These are phyloP conservation scores for Siphlonurus alternatus DNA, from an alignment of 2,888 invertebrate species.

Conservation along the genomic window DNA sequence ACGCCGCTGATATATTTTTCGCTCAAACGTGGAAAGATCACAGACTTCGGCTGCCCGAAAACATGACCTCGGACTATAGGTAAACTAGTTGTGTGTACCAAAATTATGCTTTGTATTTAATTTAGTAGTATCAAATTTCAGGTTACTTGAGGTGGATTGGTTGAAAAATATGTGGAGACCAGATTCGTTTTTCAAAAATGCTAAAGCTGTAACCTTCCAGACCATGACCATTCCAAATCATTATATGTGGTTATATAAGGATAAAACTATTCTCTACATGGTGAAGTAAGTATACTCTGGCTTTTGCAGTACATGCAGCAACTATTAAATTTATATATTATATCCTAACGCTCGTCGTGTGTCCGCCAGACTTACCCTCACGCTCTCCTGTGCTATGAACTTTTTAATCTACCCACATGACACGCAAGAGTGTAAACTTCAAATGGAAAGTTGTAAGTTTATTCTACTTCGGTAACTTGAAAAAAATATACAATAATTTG, in stretches of 20 bases:
- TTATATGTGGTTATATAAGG: conserved; percentile 80
- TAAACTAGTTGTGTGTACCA: too few species aligned
- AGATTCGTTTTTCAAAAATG: conserved; percentile 87
- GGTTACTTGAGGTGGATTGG: conserved; percentile 76
- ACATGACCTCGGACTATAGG: conserved; percentile 85
- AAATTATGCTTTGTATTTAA: not conserved
- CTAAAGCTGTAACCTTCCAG: conserved; percentile 83
- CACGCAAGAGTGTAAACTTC: conserved; percentile 82
- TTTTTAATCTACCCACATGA: conserved; percentile 89
- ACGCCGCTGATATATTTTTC: conserved; percentile 82
- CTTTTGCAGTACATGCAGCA: not conserved
- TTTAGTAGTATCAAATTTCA: conserved; percentile 20
- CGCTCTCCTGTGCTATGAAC: conserved; percentile 85
- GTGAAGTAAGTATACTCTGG: conserved; percentile 44
- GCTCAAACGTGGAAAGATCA: conserved; percentile 90
- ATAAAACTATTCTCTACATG: conserved; percentile 72
- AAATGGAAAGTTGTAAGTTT: conserved; percentile 86
- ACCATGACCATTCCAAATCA: conserved; percentile 92
- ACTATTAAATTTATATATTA: not conserved
- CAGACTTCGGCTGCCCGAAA: conserved; percentile 67
- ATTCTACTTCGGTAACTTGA: too few species aligned
- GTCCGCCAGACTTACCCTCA: conserved; percentile 59
- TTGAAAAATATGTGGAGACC: conserved; percentile 86
- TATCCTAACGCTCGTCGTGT: not conserved
- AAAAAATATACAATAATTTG: not conserved